These are phyloP conservation scores for Amaurobius ferox DNA, from an alignment of 2,888 invertebrate species.

Conservation along the genomic window DNA sequence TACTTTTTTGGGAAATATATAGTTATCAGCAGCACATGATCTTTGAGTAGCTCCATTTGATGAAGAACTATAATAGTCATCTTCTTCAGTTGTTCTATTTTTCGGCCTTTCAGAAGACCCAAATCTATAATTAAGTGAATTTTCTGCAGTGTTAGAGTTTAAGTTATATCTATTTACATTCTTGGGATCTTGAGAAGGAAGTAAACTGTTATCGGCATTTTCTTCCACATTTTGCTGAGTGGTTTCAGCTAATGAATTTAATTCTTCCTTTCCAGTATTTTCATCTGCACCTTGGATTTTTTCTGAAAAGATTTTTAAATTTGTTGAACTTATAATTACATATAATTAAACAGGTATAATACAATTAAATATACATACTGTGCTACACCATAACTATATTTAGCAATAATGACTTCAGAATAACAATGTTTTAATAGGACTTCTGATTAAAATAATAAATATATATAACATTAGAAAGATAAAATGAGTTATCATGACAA, in stretches of 20 bases:
- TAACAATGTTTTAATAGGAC: no score
- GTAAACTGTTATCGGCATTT: neutral
- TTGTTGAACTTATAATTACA: no score
- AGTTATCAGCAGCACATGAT: constrained; percentile 26
- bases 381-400: no score
- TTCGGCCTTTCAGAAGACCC: neutral
- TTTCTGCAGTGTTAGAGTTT: neutral
- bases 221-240: neutral
- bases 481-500: no score
- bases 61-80: neutral
- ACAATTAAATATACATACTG: no score
- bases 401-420: no score
- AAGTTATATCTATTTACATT: neutral
- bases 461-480: no score
- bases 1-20: constrained; percentile 71
- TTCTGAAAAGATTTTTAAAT: neutral
- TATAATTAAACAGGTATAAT: no score
- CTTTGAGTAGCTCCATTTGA: constrained; percentile 44
- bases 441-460: no score
- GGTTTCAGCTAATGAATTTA: neutral
- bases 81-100: neutral
- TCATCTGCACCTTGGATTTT: neutral
- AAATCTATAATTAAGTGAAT: neutral
- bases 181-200: neutral
- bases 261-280: neutral